Evolutionary conservation across 2,113 vertebrate genomes (phyloP).

Genomic region (Passer montanus): DNA sequence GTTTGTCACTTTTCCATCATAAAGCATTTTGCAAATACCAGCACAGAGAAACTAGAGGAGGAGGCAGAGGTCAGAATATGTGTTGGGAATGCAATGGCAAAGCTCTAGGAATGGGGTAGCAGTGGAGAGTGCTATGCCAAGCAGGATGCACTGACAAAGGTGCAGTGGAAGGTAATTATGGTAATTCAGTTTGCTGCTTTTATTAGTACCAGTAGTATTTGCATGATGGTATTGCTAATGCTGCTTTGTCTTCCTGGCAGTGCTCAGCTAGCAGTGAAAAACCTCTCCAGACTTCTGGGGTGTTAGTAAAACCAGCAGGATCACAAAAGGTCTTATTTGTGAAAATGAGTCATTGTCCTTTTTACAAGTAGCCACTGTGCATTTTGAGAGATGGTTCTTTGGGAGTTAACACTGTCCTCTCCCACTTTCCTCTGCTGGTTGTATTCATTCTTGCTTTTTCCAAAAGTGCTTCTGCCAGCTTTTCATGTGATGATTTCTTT

Average conservation of each 20-base stretch:
- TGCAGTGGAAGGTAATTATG: neutral
- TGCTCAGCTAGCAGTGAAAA: neutral
- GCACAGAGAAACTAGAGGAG: neutral
- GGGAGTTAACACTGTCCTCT: conserved; percentile 39
- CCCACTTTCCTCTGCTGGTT: conserved; percentile 52
- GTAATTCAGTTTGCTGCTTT: neutral
- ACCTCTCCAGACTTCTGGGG: neutral
- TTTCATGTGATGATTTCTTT: conserved; percentile 77
- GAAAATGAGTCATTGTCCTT: neutral
- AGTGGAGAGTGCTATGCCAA: neutral
- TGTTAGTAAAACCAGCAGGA: neutral
- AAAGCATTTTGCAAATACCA: neutral
- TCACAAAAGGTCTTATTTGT: neutral
- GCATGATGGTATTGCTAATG: neutral
- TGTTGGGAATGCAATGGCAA: neutral
- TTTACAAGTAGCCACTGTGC: neutral
- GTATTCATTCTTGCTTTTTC: conserved; percentile 70
- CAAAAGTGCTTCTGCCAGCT: conserved; percentile 68
- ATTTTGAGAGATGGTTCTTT: conserved; percentile 2
- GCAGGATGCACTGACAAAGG: neutral
- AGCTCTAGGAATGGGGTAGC: neutral
- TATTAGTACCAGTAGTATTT: neutral
- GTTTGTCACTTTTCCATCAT: neutral
- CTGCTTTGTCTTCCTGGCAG: neutral
- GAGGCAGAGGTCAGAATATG: neutral